These are phyloP conservation scores for Sisyra nigra DNA, from an alignment of 2,888 invertebrate genomes.

Conservation along the genomic window DNA sequence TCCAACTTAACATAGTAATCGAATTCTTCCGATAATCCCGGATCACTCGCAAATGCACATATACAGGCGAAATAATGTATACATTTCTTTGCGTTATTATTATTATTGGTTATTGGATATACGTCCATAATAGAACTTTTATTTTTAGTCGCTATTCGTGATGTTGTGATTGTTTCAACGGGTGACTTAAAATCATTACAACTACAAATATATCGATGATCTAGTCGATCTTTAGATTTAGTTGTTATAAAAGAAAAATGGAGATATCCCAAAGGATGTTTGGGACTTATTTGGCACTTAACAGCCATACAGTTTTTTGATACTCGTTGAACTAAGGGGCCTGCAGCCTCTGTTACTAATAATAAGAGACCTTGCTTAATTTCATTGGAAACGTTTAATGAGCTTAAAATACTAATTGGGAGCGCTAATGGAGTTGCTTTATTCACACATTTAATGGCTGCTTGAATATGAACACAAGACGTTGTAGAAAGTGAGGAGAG, in stretches of 20 bases:
- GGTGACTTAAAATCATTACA: slow-evolving; percentile 36
- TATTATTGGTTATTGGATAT: too few species aligned
- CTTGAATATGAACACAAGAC: slow-evolving; percentile 44
- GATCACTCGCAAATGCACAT: slow-evolving; percentile 50
- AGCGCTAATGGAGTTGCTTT: slow-evolving; percentile 42
- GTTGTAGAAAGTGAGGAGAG: slow-evolving; percentile 7
- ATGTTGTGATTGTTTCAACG: neutral
- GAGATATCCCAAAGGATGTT: slow-evolving; percentile 51
- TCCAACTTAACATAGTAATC: slow-evolving; percentile 36
- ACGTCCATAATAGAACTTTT: too few species aligned
- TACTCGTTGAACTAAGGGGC: slow-evolving; percentile 49
- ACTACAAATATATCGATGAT: slow-evolving; percentile 39
- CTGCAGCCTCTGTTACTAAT: slow-evolving; percentile 39
- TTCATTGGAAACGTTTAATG: slow-evolving; percentile 38
- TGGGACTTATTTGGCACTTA: slow-evolving; percentile 45
- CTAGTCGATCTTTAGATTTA: slow-evolving; percentile 29
- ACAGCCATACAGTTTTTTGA: slow-evolving; percentile 55
- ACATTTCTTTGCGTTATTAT: slow-evolving; percentile 29
- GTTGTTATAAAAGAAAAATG: slow-evolving; percentile 44
- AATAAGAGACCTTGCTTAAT: slow-evolving; percentile 42
- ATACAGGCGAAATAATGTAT: slow-evolving; percentile 56
- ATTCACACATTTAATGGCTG: slow-evolving; percentile 41
- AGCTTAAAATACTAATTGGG: slow-evolving; percentile 40
- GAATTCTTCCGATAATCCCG: slow-evolving; percentile 43
- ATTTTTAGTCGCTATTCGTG: too few species aligned